Evolutionary conservation across 2,113 vertebrate species (phyloP), one percentile per base, ranked within the genome.

Genomic region (Orientallactaga bullata): DNA sequence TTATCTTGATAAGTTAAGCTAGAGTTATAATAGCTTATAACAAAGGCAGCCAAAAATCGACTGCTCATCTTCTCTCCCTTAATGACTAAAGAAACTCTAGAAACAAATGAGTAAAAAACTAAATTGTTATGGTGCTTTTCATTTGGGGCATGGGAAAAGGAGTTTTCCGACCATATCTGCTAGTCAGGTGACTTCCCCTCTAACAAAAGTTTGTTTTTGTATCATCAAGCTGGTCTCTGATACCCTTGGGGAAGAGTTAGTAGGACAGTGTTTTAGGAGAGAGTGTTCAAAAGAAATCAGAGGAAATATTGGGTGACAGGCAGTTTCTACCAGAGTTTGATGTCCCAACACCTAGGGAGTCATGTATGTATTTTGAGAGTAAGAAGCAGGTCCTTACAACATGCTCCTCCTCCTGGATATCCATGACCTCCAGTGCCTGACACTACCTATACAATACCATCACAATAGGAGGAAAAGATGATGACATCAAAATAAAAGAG

Each of bases 21-120:
- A 95, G 28, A 47, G 1, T 85, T 68, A 82, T 3, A 13, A 16
- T 13, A 91, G 32, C 2, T 4, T 82, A 13, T 37, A 8, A 63
- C 47, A 84, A 90, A 28, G 94, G 13, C 39, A 5, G 63, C 89
- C 68, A 93, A 89, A 8, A 95, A 85, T 85, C 42, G 12, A 78
- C 58, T 69, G 24, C 7, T 90, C 23, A 73, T n/a, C 13, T 82
- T 65, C 78, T 72, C 8, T 60, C 69, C 28, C 65, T 78, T 42
- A 78, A 88, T n/a, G 11, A 88, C 51, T 72, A 77, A 26, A 65
- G n/a, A 85, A 79, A 91, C 37, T 90, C 37, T 91, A 7, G 42
- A 77, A 68, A 2, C 76, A 24, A 93, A 4, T 76, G 73, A 39
- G 0, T 91, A n/a, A 60, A 30, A 89, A 89, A 68, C 55, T 35